Conservation (phyloP, 2,888 invertebrate genomes). For the Polyommatus iphigenia region DNA sequence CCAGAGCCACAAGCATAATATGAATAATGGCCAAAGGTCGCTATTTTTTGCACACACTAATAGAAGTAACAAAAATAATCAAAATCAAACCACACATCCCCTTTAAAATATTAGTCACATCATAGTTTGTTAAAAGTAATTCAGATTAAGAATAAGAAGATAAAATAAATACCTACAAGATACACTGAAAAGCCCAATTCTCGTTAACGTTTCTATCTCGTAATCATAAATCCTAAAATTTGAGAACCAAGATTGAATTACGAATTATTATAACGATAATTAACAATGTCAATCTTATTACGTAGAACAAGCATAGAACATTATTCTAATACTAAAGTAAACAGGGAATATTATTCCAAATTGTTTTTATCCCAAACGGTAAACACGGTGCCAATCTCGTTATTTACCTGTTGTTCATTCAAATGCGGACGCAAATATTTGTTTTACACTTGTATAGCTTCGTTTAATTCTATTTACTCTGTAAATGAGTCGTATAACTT, state of each 20-base stretch:
- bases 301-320: background rate
- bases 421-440: conserved; percentile 25
- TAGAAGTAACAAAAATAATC: too few relatives aligned
- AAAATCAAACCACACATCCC: too few relatives aligned
- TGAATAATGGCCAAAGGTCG: too few relatives aligned
- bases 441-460: conserved; percentile 22
- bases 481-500: conserved; percentile 19
- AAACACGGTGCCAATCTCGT: background rate
- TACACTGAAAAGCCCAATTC: background rate
- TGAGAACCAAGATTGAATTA: too few relatives aligned
- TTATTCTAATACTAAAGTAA: background rate
- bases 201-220: background rate
- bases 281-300: background rate
- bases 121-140: too few relatives aligned
- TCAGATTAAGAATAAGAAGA: too few relatives aligned
- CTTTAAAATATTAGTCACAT: too few relatives aligned
- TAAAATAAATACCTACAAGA: too few relatives aligned
- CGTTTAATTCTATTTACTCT: conserved; percentile 4
- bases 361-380: conserved; percentile 1
- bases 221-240: too few relatives aligned
- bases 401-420: conserved; percentile 29
- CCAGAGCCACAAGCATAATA: too few relatives aligned
- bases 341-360: background rate
- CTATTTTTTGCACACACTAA: too few relatives aligned
- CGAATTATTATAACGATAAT: too few relatives aligned